Evolutionary conservation across 1,140 invertebrate species (phyloP), one percentile per base, ranked within the genome.

Genomic region (Heterodera schachtii): DNA sequence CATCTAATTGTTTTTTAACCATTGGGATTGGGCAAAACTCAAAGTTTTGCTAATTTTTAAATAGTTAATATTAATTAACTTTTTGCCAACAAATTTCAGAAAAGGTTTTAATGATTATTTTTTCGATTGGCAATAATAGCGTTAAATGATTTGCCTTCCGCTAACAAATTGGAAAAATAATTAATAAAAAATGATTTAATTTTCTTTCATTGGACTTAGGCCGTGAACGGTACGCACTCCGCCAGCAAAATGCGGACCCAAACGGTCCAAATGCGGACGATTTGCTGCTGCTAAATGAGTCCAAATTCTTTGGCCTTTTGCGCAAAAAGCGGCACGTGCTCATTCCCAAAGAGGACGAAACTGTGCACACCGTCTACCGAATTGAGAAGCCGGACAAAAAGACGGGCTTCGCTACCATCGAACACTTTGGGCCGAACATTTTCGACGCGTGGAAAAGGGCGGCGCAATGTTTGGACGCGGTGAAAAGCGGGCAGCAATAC

Each of bases 361-460:
- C 19, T 64, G 57, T 64, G 16, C 57, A 64, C 57, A 64, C 57
- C 57, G 57, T 64, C 19, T 64, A 64, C 16, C 11, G 57, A 64
- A 64, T 64, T 64, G 57, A 64, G 19, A 64, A 64, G 57, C 57
- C 57, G 57, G 57, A 64, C 57, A 64, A 64, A 64, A 64, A 64
- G 57, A 64, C 16, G 16, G 57, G 57, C 11, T 64, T 64, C 19
- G 57, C 16, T 1, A 64, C 57, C 11, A 64, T 64, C 3, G 13
- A 64, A 3, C 57, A 64, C 11, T 64, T 64, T 64, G 57, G 57
- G 16, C 57, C 57, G 1, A 64, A 64, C 57, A 64, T 64, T 64
- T 64, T 64, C 16, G 57, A 4, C 4, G 57, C 57, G 1, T 64
- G 57, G 57, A 64, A 64, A 4, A 13, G 57, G 57, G 57, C 57